Evolutionary conservation across 2,113 vertebrate species (phyloP).

Genomic region (Hylia prasina): DNA sequence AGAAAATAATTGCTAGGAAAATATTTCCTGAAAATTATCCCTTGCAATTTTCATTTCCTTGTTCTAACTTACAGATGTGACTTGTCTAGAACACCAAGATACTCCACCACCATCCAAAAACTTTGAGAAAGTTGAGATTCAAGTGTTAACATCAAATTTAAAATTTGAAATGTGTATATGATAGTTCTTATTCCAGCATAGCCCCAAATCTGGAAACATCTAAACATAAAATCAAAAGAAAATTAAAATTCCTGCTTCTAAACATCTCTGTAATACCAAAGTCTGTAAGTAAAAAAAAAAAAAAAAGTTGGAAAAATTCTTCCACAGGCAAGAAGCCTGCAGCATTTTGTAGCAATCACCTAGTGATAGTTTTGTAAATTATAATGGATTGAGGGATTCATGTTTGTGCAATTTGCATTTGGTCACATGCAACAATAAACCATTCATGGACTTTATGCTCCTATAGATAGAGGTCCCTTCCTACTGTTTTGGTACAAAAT

Average conservation of each 20-base stretch:
- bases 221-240: neutral
- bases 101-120: neutral
- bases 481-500: neutral
- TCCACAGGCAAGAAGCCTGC: neutral
- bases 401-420: neutral
- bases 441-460: neutral
- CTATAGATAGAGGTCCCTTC: neutral
- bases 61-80: neutral
- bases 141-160: neutral
- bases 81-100: neutral
- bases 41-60: neutral
- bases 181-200: neutral
- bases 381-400: neutral
- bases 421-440: neutral
- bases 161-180: neutral
- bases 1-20: neutral
- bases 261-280: neutral
- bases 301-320: neutral
- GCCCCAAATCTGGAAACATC: neutral
- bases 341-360: neutral
- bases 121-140: neutral
- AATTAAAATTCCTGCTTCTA: neutral
- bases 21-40: neutral
- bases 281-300: neutral
- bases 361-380: neutral